Percentiles rank a stretch among this genome's conserved stretches.
These are phyloP conservation scores for Pelobates cultripes DNA, from an alignment of 2,797 vertebrate species.

Conservation along the genomic window DNA sequence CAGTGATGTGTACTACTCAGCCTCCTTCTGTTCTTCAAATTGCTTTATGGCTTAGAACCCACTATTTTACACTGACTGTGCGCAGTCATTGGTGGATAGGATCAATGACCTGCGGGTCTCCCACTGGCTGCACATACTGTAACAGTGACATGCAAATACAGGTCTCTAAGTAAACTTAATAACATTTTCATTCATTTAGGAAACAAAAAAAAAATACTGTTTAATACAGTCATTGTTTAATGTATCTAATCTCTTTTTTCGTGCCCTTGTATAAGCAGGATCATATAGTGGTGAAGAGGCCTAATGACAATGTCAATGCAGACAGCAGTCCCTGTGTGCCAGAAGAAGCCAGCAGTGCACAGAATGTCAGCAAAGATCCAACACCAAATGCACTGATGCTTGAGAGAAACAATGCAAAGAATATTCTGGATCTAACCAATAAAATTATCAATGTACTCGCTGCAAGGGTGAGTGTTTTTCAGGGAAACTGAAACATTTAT, in stretches of 20 bases:
- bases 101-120: too few relatives aligned
- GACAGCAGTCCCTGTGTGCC: neutral
- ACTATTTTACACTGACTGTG: too few relatives aligned
- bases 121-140: too few relatives aligned
- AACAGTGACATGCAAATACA: neutral
- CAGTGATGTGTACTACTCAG: too few relatives aligned
- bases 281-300: conserved; percentile 38
- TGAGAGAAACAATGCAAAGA: conserved; percentile 24
- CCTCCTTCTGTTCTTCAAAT: neutral
- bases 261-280: conserved; percentile 6
- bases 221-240: neutral
- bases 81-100: too few relatives aligned
- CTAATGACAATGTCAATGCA: neutral
- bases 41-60: neutral
- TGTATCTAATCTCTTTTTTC: neutral
- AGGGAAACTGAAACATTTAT: too few relatives aligned
- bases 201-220: too few relatives aligned
- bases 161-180: too few relatives aligned
- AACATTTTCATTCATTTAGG: neutral
- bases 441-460: conserved; percentile 29
- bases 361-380: conserved; percentile 4
- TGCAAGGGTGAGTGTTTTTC: conserved; percentile 20
- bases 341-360: neutral
- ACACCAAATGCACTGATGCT: conserved; percentile 18
- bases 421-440: conserved; percentile 21